Evolutionary conservation across 2,113 vertebrate species (phyloP).

Genomic region (Podarcis raffonei): DNA sequence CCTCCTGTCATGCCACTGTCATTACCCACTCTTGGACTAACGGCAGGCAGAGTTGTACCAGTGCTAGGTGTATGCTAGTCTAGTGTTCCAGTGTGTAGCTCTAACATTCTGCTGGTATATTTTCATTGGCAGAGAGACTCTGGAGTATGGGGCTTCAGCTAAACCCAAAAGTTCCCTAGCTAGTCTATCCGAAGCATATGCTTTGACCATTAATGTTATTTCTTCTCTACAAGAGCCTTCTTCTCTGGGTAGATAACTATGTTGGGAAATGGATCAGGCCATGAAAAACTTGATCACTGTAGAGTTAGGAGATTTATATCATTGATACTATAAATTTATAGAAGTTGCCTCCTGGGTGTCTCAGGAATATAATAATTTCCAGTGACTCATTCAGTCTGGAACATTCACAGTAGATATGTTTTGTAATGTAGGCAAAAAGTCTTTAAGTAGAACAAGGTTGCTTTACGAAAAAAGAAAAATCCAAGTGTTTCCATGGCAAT

Average conservation of each 20-base stretch:
- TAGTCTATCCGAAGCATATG: not conserved
- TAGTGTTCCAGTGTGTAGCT: not conserved
- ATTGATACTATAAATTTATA: not conserved
- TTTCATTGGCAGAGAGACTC: not conserved
- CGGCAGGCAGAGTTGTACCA: not conserved
- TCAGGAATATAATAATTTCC: not conserved
- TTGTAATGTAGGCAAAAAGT: not conserved
- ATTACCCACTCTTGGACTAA: not conserved
- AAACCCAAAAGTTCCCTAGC: not conserved
- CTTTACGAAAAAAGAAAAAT: not conserved
- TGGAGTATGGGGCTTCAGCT: not conserved
- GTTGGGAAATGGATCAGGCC: not conserved
- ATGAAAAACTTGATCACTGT: not conserved
- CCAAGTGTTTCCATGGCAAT: conserved; percentile 12
- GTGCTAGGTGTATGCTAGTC: not conserved
- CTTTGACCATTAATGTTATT: not conserved
- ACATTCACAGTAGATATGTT: conserved; percentile 3
- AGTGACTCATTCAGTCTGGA: not conserved
- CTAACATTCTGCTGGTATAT: not conserved
- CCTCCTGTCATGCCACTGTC: no score
- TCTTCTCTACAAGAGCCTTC: not conserved
- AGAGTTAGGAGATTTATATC: not conserved
- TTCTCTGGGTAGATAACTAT: not conserved
- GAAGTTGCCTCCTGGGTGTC: not conserved
- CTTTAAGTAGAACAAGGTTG: conserved; percentile 1